Percentiles rank a stretch among this genome's conserved stretches.
Conservation (phyloP, 2,888 invertebrate species). For the Cephus nigrinus region DNA sequence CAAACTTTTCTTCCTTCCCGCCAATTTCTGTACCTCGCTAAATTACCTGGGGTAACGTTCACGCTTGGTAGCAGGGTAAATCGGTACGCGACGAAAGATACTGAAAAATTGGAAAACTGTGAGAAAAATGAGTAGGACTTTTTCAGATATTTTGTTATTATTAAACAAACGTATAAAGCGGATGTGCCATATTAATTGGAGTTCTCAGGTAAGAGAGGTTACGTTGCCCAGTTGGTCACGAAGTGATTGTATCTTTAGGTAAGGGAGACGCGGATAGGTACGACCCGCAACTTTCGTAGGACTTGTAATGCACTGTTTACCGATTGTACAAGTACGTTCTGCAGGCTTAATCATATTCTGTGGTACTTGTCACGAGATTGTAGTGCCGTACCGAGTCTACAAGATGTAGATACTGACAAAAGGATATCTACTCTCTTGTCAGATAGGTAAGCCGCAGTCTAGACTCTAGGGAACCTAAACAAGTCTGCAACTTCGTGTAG, state of each 20-base stretch:
- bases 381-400: not conserved
- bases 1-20: not conserved
- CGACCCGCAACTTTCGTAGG: not conserved
- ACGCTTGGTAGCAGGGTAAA: not conserved
- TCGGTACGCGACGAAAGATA: not conserved
- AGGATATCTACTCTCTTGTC: not conserved
- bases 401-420: not conserved
- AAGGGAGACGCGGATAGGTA: not conserved
- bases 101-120: not conserved
- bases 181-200: not conserved
- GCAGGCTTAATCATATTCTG: not conserved
- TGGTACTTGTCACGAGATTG: not conserved
- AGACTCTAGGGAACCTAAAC: not conserved
- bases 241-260: too few species aligned
- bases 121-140: not conserved
- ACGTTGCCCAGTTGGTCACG: not conserved
- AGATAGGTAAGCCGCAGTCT: not conserved
- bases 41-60: not conserved
- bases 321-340: not conserved
- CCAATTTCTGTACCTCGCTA: not conserved
- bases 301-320: not conserved
- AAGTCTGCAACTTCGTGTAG: not conserved
- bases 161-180: not conserved
- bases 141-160: not conserved
- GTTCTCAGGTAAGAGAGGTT: not conserved